These are phyloP conservation scores for Beris chalybata DNA, from an alignment of 2,888 invertebrate species.

Conservation along the genomic window DNA sequence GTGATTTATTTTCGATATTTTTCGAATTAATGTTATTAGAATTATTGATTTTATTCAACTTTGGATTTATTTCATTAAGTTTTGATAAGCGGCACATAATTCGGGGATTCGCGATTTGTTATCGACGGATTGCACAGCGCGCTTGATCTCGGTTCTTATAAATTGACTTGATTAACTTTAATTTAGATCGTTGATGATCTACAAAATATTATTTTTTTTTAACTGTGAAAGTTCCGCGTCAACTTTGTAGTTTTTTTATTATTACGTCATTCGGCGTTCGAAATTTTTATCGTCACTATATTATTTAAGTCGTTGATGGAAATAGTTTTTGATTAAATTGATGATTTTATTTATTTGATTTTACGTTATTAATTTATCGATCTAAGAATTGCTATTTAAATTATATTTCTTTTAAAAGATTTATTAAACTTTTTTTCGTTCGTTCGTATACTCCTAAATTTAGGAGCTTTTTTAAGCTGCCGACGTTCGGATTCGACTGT, in stretches of 20 bases:
- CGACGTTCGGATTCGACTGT: conserved; percentile 56
- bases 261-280: conserved; percentile 22
- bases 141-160: not conserved
- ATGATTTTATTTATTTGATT: too few species aligned
- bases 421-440: conserved; percentile 32
- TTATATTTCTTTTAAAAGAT: conserved; percentile 11
- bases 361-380: too few species aligned
- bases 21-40: conserved; percentile 11
- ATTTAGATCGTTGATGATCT: conserved; percentile 2
- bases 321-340: not conserved
- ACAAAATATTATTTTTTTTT: conserved; percentile 9
- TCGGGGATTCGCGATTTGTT: not conserved
- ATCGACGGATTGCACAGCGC: not conserved
- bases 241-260: conserved; percentile 11
- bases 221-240: conserved; percentile 2
- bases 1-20: conserved; percentile 22
- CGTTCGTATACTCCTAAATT: conserved; percentile 35
- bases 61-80: too few species aligned
- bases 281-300: conserved; percentile 2
- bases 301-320: not conserved
- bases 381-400: not conserved
- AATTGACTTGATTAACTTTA: not conserved
- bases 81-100: too few species aligned
- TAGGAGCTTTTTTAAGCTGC: conserved; percentile 43
- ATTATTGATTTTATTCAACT: too few species aligned